Percentiles rank a stretch among this genome's conserved stretches.
These are phyloP conservation scores for Noctua janthe DNA, from an alignment of 2,888 invertebrate genomes.

Conservation along the genomic window DNA sequence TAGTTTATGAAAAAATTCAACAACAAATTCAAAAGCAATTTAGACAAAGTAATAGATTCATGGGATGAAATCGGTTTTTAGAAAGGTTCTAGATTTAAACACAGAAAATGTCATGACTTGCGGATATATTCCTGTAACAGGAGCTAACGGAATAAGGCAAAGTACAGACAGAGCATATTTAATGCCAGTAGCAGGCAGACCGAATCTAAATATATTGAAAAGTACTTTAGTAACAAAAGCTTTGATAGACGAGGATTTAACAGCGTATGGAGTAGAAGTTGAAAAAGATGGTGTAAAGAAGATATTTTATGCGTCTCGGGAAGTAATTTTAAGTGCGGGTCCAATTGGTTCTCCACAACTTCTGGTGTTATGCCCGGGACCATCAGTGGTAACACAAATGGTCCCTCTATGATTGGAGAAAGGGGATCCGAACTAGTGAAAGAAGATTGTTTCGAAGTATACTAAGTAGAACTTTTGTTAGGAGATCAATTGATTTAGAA, in stretches of 20 bases:
- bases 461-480: neutral
- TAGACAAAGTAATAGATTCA: constrained; percentile 74
- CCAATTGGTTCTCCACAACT: constrained; percentile 81
- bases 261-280: constrained; percentile 55
- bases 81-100: constrained; percentile 80
- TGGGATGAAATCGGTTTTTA: constrained; percentile 86
- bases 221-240: constrained; percentile 51
- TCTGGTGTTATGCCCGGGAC: constrained; percentile 90
- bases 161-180: constrained; percentile 91
- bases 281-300: constrained; percentile 30
- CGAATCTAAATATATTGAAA: constrained; percentile 52
- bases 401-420: constrained; percentile 91
- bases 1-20: constrained; percentile 82
- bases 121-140: constrained; percentile 84
- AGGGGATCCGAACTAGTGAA: constrained; percentile 91
- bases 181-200: constrained; percentile 64
- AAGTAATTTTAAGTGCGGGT: constrained; percentile 83
- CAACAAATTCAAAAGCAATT: constrained; percentile 72
- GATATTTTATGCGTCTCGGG: constrained; percentile 54
- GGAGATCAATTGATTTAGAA: neutral
- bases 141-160: constrained; percentile 84
- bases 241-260: constrained; percentile 44
- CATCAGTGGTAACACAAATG: constrained; percentile 90
- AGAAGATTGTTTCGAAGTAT: constrained; percentile 22
- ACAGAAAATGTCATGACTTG: constrained; percentile 84